Evolutionary conservation across 2,888 invertebrate species (phyloP), one percentile per base, ranked within the genome.

Genomic region (Perithous albicinctus): DNA sequence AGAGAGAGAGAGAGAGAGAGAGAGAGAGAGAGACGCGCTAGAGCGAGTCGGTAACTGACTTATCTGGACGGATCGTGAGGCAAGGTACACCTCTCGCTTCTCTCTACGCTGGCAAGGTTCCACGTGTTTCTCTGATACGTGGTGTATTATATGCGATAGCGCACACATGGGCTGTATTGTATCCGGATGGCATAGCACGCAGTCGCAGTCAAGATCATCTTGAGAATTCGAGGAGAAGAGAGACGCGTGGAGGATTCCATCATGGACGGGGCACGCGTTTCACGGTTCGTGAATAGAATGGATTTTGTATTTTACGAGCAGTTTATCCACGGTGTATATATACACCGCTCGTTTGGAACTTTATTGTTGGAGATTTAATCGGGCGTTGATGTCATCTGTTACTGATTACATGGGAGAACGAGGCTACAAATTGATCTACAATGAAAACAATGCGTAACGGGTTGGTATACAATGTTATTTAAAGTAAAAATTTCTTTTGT

Each of bases 21-120:
- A 84, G 85, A 82, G 84, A 83, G 82, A 67, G 75, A 38, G 87
- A 88, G 89, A 88, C 89, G 91, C 91, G 91, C 89, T 92, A 91
- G 91, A 91, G 87, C 91, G 91, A 90, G 89, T 90, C 91, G 88
- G 90, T 90, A 88, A 89, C 91, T 88, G 89, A 91, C 91, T 92
- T 92, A 92, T 92, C 91, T 89, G 84, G 86, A 85, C 85, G 86
- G 83, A 88, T 87, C 88, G 86, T 84, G 83, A 77, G 82, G 84
- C 70, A 78, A 79, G 84, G 81, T 84, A 82, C 84, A 82, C 79
- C 78, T 76, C 78, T 80, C 80, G 77, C 75, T 82, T 80, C 79
- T 75, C 76, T 70, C 56, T 73, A 26, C 61, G 20, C 51, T 75
- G 73, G 82, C 80, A 76, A 82, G 67, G 73, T 80, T 84, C 84